Percentiles rank a stretch among this genome's conserved stretches.
phyloP scores from a whole-genome alignment of 1,140 invertebrate species.

The Mylabris phalerata region DNA sequence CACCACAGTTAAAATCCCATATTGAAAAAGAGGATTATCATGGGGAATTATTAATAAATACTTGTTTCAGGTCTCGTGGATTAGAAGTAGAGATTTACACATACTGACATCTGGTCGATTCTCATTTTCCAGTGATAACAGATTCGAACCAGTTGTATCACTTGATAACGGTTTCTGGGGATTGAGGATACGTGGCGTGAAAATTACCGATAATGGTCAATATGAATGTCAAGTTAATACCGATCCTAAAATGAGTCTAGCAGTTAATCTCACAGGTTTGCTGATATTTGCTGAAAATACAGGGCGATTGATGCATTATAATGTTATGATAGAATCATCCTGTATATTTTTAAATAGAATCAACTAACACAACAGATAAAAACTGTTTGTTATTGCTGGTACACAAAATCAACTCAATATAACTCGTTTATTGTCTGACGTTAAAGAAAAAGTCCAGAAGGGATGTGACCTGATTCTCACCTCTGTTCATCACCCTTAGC shows the following conservation, averaged over 20 bases:
- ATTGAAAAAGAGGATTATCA: too few relatives aligned
- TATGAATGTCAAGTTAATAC: constrained; percentile 78
- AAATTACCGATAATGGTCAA: constrained; percentile 57
- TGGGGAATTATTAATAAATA: background rate
- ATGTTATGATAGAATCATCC: too few relatives aligned
- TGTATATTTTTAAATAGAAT: too few relatives aligned
- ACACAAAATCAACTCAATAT: too few relatives aligned
- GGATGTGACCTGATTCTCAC: too few relatives aligned
- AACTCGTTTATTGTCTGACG: too few relatives aligned
- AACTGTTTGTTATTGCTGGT: too few relatives aligned
- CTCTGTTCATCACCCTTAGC: too few relatives aligned
- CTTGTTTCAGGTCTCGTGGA: constrained; percentile 66
- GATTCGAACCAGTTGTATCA: constrained; percentile 54
- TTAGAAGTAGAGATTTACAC: constrained; percentile 63
- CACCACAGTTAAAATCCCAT: too few relatives aligned
- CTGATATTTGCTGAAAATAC: background rate
- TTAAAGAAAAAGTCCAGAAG: too few relatives aligned
- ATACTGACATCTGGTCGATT: constrained; percentile 63
- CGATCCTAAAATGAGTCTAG: constrained; percentile 68
- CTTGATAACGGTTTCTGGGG: constrained; percentile 54
- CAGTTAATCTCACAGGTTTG: constrained; percentile 52
- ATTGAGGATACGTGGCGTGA: constrained; percentile 59
- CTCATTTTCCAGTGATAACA: constrained; percentile 65
- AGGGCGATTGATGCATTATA: background rate
- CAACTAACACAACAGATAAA: too few relatives aligned